A percentile compares a stretch with the other conserved stretches of the same genome.
Conservation (phyloP, 2,888 invertebrate species). For the Pseudoips prasinana region DNA sequence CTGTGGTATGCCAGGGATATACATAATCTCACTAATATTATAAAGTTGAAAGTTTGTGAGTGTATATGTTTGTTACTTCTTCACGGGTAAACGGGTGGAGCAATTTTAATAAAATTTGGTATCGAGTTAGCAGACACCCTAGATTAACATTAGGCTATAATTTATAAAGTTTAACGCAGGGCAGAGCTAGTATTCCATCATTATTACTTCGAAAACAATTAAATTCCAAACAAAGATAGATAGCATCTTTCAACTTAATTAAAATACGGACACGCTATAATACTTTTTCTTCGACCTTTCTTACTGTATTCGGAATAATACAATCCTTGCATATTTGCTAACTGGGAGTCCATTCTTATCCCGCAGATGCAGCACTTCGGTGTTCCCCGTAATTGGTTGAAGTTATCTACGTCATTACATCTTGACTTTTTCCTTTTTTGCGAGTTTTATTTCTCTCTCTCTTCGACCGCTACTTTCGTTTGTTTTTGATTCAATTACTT, state of each 20-base stretch:
- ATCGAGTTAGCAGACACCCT: no score
- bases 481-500: constrained; percentile 78
- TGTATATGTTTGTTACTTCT: no score
- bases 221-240: background rate
- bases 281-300: constrained; percentile 39
- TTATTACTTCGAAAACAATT: no score
- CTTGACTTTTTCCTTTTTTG: constrained; percentile 70
- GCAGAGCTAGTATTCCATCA: no score
- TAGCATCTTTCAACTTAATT: background rate
- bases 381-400: constrained; percentile 75
- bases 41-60: no score
- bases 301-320: constrained; percentile 50
- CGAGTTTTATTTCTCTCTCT: constrained; percentile 68
- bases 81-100: no score
- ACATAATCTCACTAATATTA: no score
- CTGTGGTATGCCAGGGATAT: no score
- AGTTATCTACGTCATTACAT: constrained; percentile 80
- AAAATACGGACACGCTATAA: constrained; percentile 26
- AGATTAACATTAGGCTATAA: no score
- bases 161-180: no score
- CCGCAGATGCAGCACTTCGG: constrained; percentile 74
- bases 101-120: no score
- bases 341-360: constrained; percentile 67
- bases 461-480: constrained; percentile 63
- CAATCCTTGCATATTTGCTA: constrained; percentile 67